These are phyloP conservation scores for Archivesica marissinica DNA, from an alignment of 1,140 invertebrate species.

Conservation along the genomic window DNA sequence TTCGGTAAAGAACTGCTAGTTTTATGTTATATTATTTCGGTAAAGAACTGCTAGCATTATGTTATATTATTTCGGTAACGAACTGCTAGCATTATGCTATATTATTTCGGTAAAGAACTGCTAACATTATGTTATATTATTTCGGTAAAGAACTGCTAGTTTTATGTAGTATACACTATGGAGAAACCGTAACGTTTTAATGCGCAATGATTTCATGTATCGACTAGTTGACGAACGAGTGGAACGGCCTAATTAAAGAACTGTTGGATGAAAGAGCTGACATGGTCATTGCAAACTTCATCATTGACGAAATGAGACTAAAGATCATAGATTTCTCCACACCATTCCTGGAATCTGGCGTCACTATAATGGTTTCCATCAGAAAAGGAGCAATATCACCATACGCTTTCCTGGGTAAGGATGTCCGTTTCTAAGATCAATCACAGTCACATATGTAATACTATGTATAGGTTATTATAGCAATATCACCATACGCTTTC, in stretches of 20 bases:
- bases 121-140: too few species aligned
- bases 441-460: neutral
- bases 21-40: too few species aligned
- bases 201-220: too few species aligned
- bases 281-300: constrained; percentile 98
- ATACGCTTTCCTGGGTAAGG: constrained; percentile 96
- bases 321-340: constrained; percentile 97
- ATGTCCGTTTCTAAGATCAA: neutral
- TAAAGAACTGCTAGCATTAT: too few species aligned
- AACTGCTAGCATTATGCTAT: too few species aligned
- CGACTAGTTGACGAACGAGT: constrained; percentile 85
- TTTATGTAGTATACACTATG: too few species aligned
- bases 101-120: too few species aligned
- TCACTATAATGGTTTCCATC: constrained; percentile 98
- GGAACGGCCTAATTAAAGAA: constrained; percentile 98
- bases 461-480: neutral
- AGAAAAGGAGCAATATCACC: constrained; percentile 99
- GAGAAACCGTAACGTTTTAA: too few species aligned
- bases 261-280: constrained; percentile 96
- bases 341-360: constrained; percentile 99
- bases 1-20: too few species aligned
- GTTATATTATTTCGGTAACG: too few species aligned
- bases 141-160: too few species aligned
- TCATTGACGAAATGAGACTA: constrained; percentile 97
- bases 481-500: neutral